Evolutionary conservation across 2,888 invertebrate genomes (phyloP).

Genomic region (Drosophila affinis): DNA sequence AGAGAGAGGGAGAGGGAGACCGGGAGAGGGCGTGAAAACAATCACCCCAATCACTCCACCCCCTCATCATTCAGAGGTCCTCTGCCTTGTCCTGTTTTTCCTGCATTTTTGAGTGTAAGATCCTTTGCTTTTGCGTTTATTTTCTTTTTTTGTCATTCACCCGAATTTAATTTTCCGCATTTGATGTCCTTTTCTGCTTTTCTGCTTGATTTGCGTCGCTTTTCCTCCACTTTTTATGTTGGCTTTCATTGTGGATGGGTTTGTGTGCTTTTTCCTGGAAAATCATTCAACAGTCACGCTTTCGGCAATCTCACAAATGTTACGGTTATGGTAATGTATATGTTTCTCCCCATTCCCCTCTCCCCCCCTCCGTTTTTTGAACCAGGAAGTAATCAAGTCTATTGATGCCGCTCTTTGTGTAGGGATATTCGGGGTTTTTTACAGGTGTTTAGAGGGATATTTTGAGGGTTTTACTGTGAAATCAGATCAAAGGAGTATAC

Average conservation of each 20-base stretch:
- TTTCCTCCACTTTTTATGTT: background rate
- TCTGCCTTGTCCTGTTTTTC: constrained; percentile 19
- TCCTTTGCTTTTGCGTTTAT: constrained; percentile 2
- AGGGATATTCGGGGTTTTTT: background rate
- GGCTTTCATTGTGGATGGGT: constrained; percentile 29
- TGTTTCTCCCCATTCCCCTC: background rate
- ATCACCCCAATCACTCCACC: background rate
- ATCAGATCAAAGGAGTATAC: background rate
- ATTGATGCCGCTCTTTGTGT: background rate
- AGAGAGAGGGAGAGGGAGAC: background rate
- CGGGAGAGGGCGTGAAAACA: constrained; percentile 22
- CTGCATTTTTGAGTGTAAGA: constrained; percentile 40
- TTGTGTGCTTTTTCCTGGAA: constrained; percentile 32
- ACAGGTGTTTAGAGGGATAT: background rate
- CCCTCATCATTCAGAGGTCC: constrained; percentile 18
- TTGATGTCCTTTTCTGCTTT: constrained; percentile 48
- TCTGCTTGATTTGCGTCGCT: constrained; percentile 46
- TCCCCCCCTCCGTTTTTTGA: too few relatives aligned
- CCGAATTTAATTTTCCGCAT: constrained; percentile 57
- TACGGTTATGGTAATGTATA: constrained; percentile 1
- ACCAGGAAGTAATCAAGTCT: background rate
- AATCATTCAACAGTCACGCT: constrained; percentile 34
- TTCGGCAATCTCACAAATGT: constrained; percentile 4
- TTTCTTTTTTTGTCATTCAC: constrained; percentile 29
- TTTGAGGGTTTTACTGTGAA: background rate